Evolutionary conservation across 2,113 vertebrate genomes (phyloP).

Genomic region (Pimephales promelas): DNA sequence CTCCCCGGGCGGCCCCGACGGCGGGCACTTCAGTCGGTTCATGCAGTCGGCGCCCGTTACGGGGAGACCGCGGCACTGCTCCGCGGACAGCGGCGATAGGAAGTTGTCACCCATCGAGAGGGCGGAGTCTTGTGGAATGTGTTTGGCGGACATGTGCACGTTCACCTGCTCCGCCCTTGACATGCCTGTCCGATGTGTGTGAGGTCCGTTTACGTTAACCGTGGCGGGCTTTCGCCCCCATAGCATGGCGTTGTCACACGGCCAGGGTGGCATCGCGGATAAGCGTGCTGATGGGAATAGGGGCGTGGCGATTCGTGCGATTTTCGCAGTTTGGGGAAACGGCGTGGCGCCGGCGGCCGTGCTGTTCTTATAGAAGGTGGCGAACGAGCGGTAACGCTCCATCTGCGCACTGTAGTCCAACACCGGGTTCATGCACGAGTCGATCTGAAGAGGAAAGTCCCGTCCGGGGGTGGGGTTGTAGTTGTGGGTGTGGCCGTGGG

Average conservation of each 20-base stretch:
- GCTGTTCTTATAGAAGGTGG: constrained; percentile 90
- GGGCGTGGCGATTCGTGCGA: constrained; percentile 83
- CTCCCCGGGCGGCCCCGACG: constrained; percentile 72
- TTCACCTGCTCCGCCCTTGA: constrained; percentile 82
- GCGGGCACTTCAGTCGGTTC: constrained; percentile 87
- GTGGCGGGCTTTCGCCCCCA: constrained; percentile 72
- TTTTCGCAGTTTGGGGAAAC: constrained; percentile 90
- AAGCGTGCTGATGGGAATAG: constrained; percentile 86
- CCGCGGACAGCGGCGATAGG: constrained; percentile 68
- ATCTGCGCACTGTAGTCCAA: constrained; percentile 93
- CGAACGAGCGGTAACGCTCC: constrained; percentile 92
- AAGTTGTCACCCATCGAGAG: constrained; percentile 80
- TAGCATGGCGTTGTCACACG: constrained; percentile 84
- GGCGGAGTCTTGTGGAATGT: constrained; percentile 81
- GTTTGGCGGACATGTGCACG: constrained; percentile 76
- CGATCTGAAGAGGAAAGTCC: constrained; percentile 84
- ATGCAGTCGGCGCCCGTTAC: constrained; percentile 84
- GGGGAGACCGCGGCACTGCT: constrained; percentile 73
- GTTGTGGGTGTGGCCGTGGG: constrained; percentile 54
- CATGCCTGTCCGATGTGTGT: constrained; percentile 75
- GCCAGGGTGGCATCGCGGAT: constrained; percentile 84
- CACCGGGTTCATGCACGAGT: constrained; percentile 85
- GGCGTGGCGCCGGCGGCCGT: constrained; percentile 82
- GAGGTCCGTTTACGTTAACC: constrained; percentile 63
- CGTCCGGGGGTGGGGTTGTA: constrained; percentile 74